Conservation (phyloP, 2,113 vertebrate genomes). For the Verasper variegatus region DNA sequence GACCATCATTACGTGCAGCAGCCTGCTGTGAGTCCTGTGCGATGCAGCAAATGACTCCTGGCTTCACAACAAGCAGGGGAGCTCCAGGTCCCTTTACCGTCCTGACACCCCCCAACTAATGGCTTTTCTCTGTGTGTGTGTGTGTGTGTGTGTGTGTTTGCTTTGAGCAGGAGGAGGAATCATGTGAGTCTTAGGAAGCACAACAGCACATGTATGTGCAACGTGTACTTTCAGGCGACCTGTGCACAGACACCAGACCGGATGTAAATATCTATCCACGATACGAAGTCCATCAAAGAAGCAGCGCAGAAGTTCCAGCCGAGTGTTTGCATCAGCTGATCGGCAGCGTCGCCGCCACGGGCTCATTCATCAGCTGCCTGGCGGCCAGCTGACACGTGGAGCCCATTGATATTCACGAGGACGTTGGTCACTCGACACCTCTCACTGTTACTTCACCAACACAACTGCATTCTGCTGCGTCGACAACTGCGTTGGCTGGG, state of each 20-base stretch:
- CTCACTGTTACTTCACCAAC: too few species aligned
- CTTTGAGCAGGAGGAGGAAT: too few species aligned
- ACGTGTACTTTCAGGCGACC: not conserved
- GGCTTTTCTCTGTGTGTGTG: not conserved
- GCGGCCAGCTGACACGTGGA: not conserved
- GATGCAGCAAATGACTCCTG: not conserved
- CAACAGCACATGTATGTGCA: too few species aligned
- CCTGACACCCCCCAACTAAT: conserved; percentile 29
- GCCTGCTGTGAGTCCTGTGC: conserved; percentile 43
- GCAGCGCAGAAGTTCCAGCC: not conserved
- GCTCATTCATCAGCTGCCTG: not conserved
- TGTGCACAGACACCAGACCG: not conserved
- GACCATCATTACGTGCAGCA: conserved; percentile 44
- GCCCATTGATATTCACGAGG: not conserved
- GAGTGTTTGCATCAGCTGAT: not conserved
- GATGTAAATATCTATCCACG: too few species aligned
- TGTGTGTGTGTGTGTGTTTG: not conserved
- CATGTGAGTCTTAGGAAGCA: not conserved
- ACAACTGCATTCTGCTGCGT: too few species aligned
- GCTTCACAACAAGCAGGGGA: conserved; percentile 30
- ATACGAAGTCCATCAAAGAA: not conserved
- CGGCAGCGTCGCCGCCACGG: not conserved
- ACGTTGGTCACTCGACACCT: too few species aligned
- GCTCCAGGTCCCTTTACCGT: conserved; percentile 31
- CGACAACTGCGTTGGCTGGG: too few species aligned